These are phyloP conservation scores for Salvelinus alpinus DNA, from an alignment of 2,113 vertebrate species.

Conservation along the genomic window DNA sequence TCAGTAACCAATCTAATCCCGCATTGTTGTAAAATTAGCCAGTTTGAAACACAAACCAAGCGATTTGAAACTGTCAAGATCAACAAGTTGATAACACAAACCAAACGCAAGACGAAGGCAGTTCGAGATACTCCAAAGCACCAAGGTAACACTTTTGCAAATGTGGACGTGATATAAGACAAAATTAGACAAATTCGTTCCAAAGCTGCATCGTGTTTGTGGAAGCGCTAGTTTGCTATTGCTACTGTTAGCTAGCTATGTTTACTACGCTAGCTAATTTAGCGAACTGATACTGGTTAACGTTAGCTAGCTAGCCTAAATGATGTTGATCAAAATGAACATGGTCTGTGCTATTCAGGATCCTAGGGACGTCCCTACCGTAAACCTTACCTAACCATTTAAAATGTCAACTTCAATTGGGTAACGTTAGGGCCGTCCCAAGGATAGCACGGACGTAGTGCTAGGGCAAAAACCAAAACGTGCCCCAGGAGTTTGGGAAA, in stretches of 20 bases:
- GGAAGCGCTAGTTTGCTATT: too few relatives aligned
- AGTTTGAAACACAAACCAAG: slow-evolving; percentile 67
- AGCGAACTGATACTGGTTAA: neutral
- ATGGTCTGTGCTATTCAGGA: too few relatives aligned
- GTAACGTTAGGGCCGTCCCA: too few relatives aligned
- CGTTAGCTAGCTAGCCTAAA: neutral
- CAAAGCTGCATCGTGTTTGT: neutral
- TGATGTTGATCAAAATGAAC: too few relatives aligned
- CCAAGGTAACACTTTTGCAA: slow-evolving; percentile 17
- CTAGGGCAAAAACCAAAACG: too few relatives aligned
- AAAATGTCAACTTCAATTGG: too few relatives aligned
- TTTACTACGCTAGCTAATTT: neutral
- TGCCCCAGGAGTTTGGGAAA: too few relatives aligned
- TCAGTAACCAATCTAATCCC: slow-evolving; percentile 52
- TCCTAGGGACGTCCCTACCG: too few relatives aligned
- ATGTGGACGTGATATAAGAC: neutral
- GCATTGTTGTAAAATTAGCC: slow-evolving; percentile 44
- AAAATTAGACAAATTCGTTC: neutral
- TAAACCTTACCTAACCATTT: too few relatives aligned
- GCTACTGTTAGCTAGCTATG: neutral
- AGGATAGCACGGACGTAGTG: too few relatives aligned
- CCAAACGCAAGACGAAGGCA: neutral
- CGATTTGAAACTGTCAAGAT: slow-evolving; percentile 50
- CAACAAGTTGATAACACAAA: neutral
- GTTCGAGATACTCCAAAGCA: neutral